These are phyloP conservation scores for Lagria hirta DNA, from an alignment of 2,888 invertebrate genomes.

Conservation along the genomic window DNA sequence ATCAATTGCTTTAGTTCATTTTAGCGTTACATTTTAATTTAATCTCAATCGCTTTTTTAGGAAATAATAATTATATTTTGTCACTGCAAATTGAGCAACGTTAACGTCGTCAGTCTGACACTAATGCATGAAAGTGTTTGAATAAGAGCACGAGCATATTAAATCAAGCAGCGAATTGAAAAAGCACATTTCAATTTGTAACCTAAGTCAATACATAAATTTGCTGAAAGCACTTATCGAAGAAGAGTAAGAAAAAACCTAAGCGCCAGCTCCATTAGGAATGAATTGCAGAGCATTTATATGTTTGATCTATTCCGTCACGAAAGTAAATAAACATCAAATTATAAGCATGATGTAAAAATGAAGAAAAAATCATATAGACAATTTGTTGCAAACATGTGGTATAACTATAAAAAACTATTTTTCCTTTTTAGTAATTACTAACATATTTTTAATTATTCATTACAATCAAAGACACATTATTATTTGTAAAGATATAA, in stretches of 20 bases:
- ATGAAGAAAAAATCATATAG: slow-evolving; percentile 13
- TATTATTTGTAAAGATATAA: too few species aligned
- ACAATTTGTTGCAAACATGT: not conserved
- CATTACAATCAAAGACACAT: too few species aligned
- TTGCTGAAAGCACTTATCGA: slow-evolving; percentile 41
- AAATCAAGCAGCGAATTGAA: slow-evolving; percentile 40
- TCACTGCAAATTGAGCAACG: slow-evolving; percentile 22
- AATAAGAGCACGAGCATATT: slow-evolving; percentile 34
- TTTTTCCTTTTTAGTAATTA: too few species aligned
- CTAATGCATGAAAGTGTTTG: slow-evolving; percentile 31
- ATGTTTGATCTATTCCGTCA: slow-evolving; percentile 29
- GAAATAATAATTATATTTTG: too few species aligned
- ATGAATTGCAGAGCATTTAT: slow-evolving; percentile 35
- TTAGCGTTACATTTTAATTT: too few species aligned
- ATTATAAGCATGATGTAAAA: slow-evolving; percentile 21
- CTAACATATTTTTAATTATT: too few species aligned
- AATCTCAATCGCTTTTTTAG: too few species aligned
- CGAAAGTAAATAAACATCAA: slow-evolving; percentile 31
- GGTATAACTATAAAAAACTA: too few species aligned
- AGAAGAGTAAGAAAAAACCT: slow-evolving; percentile 35
- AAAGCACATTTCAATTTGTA: slow-evolving; percentile 43
- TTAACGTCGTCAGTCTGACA: slow-evolving; percentile 21
- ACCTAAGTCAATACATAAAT: slow-evolving; percentile 44
- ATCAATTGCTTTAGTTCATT: too few species aligned
- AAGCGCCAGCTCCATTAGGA: slow-evolving; percentile 39